These are phyloP conservation scores for Erithacus rubecula DNA, from an alignment of 2,797 vertebrate genomes.

Conservation along the genomic window DNA sequence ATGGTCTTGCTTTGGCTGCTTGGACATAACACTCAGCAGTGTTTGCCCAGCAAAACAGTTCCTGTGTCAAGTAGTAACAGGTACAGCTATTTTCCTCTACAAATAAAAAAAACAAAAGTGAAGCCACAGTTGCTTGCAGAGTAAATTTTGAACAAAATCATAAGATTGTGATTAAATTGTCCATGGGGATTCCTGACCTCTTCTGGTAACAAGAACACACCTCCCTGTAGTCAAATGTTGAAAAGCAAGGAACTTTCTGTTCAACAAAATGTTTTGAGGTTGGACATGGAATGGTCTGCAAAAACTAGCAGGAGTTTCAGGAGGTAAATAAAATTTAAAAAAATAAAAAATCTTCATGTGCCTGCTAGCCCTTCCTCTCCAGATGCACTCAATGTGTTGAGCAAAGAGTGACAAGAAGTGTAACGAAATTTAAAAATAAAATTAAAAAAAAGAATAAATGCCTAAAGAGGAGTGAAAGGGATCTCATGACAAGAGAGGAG, in stretches of 20 bases:
- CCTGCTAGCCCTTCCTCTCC: background rate
- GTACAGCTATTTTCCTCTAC: background rate
- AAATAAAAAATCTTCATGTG: background rate
- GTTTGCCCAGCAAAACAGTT: background rate
- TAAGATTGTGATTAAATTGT: background rate
- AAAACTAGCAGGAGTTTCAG: background rate
- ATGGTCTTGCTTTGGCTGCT: background rate
- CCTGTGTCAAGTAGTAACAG: background rate
- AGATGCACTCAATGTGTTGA: background rate
- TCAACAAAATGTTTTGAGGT: background rate
- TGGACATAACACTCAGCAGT: background rate
- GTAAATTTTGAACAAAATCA: background rate
- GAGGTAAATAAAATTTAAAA: background rate
- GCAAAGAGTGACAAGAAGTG: background rate
- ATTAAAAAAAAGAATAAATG: background rate
- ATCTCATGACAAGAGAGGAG: background rate
- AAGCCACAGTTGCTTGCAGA: background rate
- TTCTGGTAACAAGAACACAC: background rate
- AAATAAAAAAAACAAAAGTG: background rate
- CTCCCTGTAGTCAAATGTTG: background rate
- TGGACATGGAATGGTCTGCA: background rate
- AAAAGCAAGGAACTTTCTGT: background rate
- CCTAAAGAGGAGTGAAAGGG: background rate
- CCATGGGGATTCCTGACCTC: background rate
- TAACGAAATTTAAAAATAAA: background rate